Percentiles rank a stretch among this genome's conserved stretches.
phyloP scores from a whole-genome alignment of 2,888 invertebrate species.

The Osmoderma eremita region DNA sequence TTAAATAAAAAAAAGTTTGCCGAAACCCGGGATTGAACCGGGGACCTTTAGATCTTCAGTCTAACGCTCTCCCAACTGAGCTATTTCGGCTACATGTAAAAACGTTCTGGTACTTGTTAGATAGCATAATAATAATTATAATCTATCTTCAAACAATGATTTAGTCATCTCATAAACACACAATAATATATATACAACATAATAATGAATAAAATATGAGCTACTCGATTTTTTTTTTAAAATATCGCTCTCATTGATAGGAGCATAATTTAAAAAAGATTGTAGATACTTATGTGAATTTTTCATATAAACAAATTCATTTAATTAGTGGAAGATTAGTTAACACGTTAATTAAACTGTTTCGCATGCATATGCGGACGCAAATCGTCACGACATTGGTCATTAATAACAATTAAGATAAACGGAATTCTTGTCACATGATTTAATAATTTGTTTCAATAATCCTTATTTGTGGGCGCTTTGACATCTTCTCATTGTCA shows the following conservation, averaged over 20 bases:
- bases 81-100: slow-evolving; percentile 71
- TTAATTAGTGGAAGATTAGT: not conserved
- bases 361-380: too few relatives aligned
- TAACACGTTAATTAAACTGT: not conserved
- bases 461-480: not conserved
- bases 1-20: slow-evolving; percentile 65
- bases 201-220: too few relatives aligned
- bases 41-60: slow-evolving; percentile 81
- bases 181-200: not conserved
- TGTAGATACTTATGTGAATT: too few relatives aligned
- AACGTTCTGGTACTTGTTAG: not conserved
- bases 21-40: slow-evolving; percentile 80
- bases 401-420: slow-evolving; percentile 29
- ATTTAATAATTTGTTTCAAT: slow-evolving; percentile 24
- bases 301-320: too few relatives aligned
- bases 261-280: too few relatives aligned
- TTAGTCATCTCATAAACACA: not conserved
- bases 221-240: too few relatives aligned
- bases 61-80: slow-evolving; percentile 85
- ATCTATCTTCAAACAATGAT: too few relatives aligned
- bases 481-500: not conserved
- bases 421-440: slow-evolving; percentile 9
- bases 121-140: too few relatives aligned
- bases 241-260: too few relatives aligned
- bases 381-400: not conserved